Base-by-base conservation (phyloP, 1,140 invertebrate species). In the Bombus sylvicola region DNA sequence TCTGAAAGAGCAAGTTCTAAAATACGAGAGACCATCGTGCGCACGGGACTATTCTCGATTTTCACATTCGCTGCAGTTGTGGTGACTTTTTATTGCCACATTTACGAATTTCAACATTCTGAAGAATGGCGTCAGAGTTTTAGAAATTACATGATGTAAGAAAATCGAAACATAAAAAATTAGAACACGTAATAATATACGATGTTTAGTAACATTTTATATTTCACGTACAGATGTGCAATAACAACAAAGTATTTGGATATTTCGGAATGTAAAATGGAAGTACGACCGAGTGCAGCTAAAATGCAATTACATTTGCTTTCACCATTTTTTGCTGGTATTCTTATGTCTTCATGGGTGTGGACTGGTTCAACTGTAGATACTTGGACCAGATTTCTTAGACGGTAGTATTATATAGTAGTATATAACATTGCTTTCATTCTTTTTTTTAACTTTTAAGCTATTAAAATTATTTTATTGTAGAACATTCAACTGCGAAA, bases 261-360 rank as follows among this genome's bases (percentile, higher is more conserved):
- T 37, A 81, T 91, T 28, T 92, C 93, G 9, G 92, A 95, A 85
- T 98, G 98, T 92, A 95, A 96, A 91, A 95, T 97, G 78, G 96
- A 96, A 83, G 94, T 95, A 62, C 96, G 97, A 34, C 98, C 98
- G 0, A 98, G 97, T 92, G 96, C 98, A 39, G 97, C 97, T 10
- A 97, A 98, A 90, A 94, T 98, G 81, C 97, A 98, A 92, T 92
- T 98, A 68, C 98, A 98, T 92, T 94, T 99, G 85, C 92, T 99
- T 72, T 96, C 97, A 71, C 96, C 98, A 53, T 99, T 99, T 95
- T 97, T 97, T 80, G 96, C 97, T 72, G 98, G 98, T 47, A 96
- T 98, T 83, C 95, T 98, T n/a, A 98, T 99, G 97, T 98, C 98
- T 9, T 98, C 97, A 6, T 99, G 98, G 98, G 97, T 98, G 39